Percentiles rank a stretch among this genome's conserved stretches.
Evolutionary conservation across 2,113 vertebrate species (phyloP).

Genomic region (Oncorhynchus kisutch): DNA sequence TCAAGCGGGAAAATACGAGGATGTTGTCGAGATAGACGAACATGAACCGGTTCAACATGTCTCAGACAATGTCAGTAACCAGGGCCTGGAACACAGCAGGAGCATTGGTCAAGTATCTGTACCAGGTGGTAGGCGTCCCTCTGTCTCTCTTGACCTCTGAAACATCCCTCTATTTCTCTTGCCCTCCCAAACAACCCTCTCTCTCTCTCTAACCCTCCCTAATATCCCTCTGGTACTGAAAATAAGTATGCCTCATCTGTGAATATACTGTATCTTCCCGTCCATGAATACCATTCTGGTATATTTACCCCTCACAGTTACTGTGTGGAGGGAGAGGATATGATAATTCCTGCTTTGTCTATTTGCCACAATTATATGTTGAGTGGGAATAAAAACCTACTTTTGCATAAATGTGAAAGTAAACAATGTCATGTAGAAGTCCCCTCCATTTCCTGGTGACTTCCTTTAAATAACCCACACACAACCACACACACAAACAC

Average conservation of each 20-base stretch:
- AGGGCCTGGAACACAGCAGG: too few relatives aligned
- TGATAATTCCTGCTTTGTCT: conserved; percentile 26
- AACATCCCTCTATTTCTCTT: too few relatives aligned
- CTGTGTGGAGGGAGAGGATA: background rate
- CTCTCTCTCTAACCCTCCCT: too few relatives aligned
- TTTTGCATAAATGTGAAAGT: conserved; percentile 64
- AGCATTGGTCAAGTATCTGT: too few relatives aligned
- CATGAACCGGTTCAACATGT: too few relatives aligned
- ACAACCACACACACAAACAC: conserved; percentile 1
- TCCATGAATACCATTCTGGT: conserved; percentile 23
- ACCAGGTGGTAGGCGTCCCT: too few relatives aligned
- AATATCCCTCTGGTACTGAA: background rate
- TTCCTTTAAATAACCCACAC: conserved; percentile 52
- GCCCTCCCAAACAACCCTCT: too few relatives aligned
- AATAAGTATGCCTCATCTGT: background rate
- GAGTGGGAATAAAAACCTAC: conserved; percentile 50
- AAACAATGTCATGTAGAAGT: conserved; percentile 72
- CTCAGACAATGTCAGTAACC: too few relatives aligned
- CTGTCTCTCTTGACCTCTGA: too few relatives aligned
- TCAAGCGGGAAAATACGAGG: too few relatives aligned
- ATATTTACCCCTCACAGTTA: conserved; percentile 36
- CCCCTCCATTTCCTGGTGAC: conserved; percentile 71
- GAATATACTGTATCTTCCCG: conserved; percentile 17
- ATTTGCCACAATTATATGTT: conserved; percentile 46
- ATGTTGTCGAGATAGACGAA: too few relatives aligned